These are phyloP conservation scores for Perca fluviatilis DNA, from an alignment of 2,113 vertebrate species.

Conservation along the genomic window DNA sequence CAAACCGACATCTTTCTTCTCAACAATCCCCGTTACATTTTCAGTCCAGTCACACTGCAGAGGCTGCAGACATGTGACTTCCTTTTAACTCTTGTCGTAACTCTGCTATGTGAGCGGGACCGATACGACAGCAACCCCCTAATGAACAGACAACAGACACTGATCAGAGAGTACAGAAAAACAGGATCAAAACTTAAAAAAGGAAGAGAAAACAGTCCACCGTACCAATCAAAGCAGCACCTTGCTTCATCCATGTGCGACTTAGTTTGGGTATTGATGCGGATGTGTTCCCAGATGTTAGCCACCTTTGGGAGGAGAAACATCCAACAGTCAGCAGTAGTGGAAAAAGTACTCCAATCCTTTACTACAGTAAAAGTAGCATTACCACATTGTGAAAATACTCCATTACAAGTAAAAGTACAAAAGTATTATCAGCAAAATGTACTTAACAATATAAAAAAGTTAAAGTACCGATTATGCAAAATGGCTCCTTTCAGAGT, in stretches of 20 bases:
- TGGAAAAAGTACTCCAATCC: neutral
- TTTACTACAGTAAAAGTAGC: neutral
- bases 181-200: neutral
- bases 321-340: neutral
- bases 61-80: neutral
- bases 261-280: constrained; percentile 62
- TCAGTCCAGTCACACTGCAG: constrained; percentile 1
- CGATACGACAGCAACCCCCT: constrained; percentile 86
- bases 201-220: neutral
- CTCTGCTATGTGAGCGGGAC: constrained; percentile 78
- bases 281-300: constrained; percentile 24
- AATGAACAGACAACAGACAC: constrained; percentile 5
- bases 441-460: neutral
- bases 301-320: constrained; percentile 76
- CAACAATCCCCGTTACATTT: neutral
- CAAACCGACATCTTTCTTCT: neutral
- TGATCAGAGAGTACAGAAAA: neutral
- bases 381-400: neutral
- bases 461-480: neutral
- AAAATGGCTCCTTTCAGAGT: no score
- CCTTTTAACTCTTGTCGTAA: constrained; percentile 68
- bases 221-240: constrained; percentile 85
- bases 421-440: neutral
- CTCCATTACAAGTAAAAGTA: neutral
- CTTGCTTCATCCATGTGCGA: constrained; percentile 81